Conservation (phyloP, 2,888 invertebrate species). For the Gryllus longicercus region DNA sequence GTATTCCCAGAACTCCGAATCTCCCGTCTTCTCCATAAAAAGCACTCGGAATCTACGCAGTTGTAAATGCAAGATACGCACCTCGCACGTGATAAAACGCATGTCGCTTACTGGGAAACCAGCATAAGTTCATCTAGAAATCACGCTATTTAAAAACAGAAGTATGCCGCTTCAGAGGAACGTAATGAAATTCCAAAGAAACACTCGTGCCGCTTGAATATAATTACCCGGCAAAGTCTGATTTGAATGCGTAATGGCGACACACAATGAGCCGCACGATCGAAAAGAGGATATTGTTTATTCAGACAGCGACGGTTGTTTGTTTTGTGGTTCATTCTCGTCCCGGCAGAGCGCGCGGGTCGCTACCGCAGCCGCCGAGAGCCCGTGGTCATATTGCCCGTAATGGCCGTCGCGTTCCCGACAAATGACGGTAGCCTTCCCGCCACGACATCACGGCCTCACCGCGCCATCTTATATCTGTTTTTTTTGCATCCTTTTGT, state of each 20-base stretch:
- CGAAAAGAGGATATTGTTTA: background rate
- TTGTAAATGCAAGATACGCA: background rate
- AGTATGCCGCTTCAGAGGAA: background rate
- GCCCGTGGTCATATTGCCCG: too few relatives aligned
- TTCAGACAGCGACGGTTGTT: background rate
- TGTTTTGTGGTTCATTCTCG: background rate
- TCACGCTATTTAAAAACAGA: background rate
- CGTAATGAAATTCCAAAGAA: background rate
- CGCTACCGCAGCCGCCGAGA: too few relatives aligned
- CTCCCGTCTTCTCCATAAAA: background rate
- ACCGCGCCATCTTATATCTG: too few relatives aligned
- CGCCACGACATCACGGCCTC: too few relatives aligned
- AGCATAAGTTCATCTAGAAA: background rate
- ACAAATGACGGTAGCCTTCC: too few relatives aligned
- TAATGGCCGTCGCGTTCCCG: too few relatives aligned
- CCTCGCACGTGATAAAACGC: background rate
- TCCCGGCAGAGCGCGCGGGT: too few relatives aligned
- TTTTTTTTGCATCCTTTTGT: background rate
- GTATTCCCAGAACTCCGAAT: constrained; percentile 5
- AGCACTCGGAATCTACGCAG: background rate
- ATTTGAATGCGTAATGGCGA: background rate
- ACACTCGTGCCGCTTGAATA: background rate
- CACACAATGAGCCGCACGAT: background rate
- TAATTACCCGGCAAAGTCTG: background rate
- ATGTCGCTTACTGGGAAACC: background rate